Base-by-base conservation (phyloP, 2,113 vertebrate species). In the Syngnathus typhle region DNA sequence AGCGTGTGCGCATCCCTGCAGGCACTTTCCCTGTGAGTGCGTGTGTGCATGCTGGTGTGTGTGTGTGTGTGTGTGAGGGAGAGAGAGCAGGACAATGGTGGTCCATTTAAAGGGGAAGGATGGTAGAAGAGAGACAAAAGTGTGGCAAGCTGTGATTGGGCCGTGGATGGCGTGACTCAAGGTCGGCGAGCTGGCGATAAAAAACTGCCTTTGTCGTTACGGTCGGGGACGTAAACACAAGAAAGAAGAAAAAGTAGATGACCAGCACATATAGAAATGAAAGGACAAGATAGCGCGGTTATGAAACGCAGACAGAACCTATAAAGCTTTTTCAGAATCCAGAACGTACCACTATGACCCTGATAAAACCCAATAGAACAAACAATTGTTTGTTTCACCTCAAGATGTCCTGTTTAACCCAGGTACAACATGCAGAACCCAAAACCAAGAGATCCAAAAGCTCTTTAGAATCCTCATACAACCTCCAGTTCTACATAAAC, bases 1-100 rank as follows among this genome's bases (percentile, higher is more conserved):
- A 82, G 68, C 78, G 81, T 74, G 73, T 72, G 75, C 75, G 67
- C 65, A 73, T 43, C 7, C 70, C 81, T 60, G 52, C 54, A 74
- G 83, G 85, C 80, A n/a, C 38, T 43, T 43, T 43, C 41, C 41
- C 41, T 43, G 9, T 43, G 41, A 43, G 41, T 43, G 11, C 41
- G 41, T 9, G 39, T 39, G 38, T 39, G 38, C 5, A 7, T 39
- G 38, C 7, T 5, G 5, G 38, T 39, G 59, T 59, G 55, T 9
- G 32, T 38, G 36, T 39, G 59, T n/a, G 36, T 23, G 23, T 23
- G 58, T n/a, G 59, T 59, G 56, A 4, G 32, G 19, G 37, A n/a
- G 59, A 11, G 36, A 11, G 18, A 13, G 59, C 9, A 67, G 54
- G 32, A 58, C 51, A 72, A 65, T 63, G 71, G 74, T 19, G 16